phyloP scores from a whole-genome alignment of 2,797 vertebrate genomes.

The Florisuga fusca region DNA sequence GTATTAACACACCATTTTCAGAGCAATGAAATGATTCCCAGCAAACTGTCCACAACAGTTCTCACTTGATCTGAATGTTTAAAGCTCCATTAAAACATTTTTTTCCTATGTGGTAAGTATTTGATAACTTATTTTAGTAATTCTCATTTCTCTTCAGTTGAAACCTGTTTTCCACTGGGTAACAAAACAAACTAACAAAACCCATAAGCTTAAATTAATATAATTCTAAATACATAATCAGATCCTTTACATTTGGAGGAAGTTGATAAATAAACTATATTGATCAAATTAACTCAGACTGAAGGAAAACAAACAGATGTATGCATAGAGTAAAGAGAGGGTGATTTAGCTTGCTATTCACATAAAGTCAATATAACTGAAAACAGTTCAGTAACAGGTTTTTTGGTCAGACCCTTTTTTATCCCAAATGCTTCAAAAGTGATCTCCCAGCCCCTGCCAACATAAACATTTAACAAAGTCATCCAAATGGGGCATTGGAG shows the following conservation, averaged over 20 bases:
- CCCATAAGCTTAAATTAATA: background rate
- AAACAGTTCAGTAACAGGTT: background rate
- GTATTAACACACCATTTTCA: background rate
- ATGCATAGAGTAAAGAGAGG: background rate
- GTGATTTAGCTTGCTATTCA: conserved; percentile 11
- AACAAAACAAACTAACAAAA: conserved; percentile 6
- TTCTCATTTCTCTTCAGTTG: background rate
- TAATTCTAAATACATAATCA: background rate
- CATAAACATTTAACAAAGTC: background rate
- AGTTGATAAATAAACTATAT: background rate
- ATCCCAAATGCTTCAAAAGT: background rate
- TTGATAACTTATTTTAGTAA: background rate
- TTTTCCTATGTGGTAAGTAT: background rate
- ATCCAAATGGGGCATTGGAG: background rate
- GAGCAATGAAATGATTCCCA: background rate
- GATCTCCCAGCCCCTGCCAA: background rate
- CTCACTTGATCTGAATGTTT: background rate
- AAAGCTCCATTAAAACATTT: background rate
- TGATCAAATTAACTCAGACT: background rate
- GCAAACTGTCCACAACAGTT: background rate
- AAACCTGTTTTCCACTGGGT: background rate
- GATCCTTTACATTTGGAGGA: background rate
- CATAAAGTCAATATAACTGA: background rate
- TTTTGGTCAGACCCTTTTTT: background rate
- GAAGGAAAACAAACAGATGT: background rate